These are phyloP conservation scores for Crocodylus rhombifer DNA, from an alignment of 2,797 vertebrate genomes.

Conservation along the genomic window DNA sequence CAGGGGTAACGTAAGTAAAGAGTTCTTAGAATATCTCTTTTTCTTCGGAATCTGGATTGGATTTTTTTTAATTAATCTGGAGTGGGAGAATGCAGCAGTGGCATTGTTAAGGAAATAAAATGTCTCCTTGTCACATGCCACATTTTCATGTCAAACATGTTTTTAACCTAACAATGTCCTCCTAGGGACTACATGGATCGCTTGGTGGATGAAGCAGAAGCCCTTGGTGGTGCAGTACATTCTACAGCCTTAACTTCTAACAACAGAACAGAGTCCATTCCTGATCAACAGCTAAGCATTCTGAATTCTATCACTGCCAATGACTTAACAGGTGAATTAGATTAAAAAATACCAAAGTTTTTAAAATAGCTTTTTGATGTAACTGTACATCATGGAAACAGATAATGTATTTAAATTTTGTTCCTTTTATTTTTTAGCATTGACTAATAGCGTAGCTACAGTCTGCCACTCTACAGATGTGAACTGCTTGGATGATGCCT, in stretches of 20 bases:
- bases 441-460: constrained; percentile 93
- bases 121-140: not conserved
- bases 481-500: constrained; percentile 91
- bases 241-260: constrained; percentile 90
- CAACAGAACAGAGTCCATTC: constrained; percentile 86
- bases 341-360: not conserved
- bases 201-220: constrained; percentile 96
- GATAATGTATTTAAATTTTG: not conserved
- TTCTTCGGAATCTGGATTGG: not conserved
- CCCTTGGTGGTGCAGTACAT: constrained; percentile 89
- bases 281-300: constrained; percentile 94
- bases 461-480: constrained; percentile 91
- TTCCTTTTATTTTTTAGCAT: constrained; percentile 81
- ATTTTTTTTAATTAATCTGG: not conserved
- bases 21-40: not conserved
- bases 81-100: not conserved
- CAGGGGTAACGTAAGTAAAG: constrained; percentile 95
- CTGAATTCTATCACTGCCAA: constrained; percentile 97
- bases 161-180: not conserved
- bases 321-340: constrained; percentile 91
- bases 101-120: not conserved
- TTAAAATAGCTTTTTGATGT: not conserved
- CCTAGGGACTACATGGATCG: constrained; percentile 97
- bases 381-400: not conserved
- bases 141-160: not conserved